These are phyloP conservation scores for Phoxinus phoxinus DNA, from an alignment of 2,113 vertebrate species.

Conservation along the genomic window DNA sequence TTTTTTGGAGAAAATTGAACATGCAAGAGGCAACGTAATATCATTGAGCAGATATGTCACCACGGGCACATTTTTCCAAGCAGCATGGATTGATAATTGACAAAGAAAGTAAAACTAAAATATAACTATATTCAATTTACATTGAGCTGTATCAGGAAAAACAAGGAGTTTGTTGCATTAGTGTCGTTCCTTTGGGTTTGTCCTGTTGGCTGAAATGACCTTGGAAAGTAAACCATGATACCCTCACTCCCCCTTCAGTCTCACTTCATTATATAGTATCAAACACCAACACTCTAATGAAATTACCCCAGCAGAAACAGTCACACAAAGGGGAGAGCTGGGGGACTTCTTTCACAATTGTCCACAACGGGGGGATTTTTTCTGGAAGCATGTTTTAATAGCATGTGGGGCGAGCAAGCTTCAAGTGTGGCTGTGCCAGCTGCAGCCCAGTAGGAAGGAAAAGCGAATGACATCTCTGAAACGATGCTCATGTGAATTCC, in stretches of 20 bases:
- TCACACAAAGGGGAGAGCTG: slow-evolving; percentile 43
- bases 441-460: slow-evolving; percentile 48
- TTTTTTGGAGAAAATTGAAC: not conserved
- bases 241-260: slow-evolving; percentile 3
- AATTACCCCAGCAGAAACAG: slow-evolving; percentile 43
- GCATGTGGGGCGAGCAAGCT: slow-evolving; percentile 46
- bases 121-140: not conserved
- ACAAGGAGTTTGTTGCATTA: not conserved
- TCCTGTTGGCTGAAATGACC: slow-evolving; percentile 11
- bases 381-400: slow-evolving; percentile 57
- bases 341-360: slow-evolving; percentile 43
- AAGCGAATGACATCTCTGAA: slow-evolving; percentile 46
- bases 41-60: not conserved
- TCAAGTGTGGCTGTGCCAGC: slow-evolving; percentile 49
- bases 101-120: not conserved
- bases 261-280: slow-evolving; percentile 29
- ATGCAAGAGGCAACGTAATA: not conserved
- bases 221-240: not conserved
- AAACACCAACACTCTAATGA: slow-evolving; percentile 34
- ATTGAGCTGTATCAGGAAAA: not conserved
- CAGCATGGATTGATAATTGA: not conserved
- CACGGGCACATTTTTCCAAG: not conserved
- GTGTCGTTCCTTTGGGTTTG: not conserved
- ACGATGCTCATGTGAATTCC: slow-evolving; percentile 53
- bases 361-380: slow-evolving; percentile 41